Evolutionary conservation across 2,113 vertebrate species (phyloP).

Genomic region (Prinia subflava): DNA sequence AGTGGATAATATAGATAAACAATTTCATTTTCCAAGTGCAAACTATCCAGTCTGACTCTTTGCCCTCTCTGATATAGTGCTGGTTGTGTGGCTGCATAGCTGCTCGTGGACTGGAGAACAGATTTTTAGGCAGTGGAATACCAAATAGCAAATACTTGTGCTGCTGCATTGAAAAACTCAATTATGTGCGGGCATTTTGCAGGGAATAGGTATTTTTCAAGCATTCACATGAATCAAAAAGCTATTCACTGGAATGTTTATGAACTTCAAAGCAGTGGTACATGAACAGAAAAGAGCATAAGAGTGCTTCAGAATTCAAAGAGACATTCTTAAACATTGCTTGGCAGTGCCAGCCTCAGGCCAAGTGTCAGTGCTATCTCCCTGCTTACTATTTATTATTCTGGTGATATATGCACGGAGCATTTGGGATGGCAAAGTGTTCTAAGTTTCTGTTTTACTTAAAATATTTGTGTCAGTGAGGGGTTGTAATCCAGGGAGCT

Average conservation of each 20-base stretch:
- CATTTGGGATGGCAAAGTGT: neutral
- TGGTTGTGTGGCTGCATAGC: neutral
- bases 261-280: constrained; percentile 40
- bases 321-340: constrained; percentile 4
- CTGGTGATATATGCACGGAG: neutral
- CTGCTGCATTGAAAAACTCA: constrained; percentile 41
- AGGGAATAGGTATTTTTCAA: constrained; percentile 50
- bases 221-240: constrained; percentile 60
- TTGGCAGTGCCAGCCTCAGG: constrained; percentile 36
- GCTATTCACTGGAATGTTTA: constrained; percentile 54
- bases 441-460: neutral
- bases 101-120: neutral
- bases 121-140: constrained; percentile 27
- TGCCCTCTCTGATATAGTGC: neutral
- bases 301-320: constrained; percentile 46
- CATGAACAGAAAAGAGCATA: constrained; percentile 35
- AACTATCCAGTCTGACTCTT: neutral
- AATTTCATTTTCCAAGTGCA: constrained; percentile 10
- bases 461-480: neutral
- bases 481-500: neutral
- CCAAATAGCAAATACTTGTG: constrained; percentile 47
- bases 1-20: neutral
- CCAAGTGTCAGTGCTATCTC: constrained; percentile 36
- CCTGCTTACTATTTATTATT: constrained; percentile 35
- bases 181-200: constrained; percentile 47